These are phyloP conservation scores for Drosophila birchii DNA, from an alignment of 2,888 invertebrate species.

Conservation along the genomic window DNA sequence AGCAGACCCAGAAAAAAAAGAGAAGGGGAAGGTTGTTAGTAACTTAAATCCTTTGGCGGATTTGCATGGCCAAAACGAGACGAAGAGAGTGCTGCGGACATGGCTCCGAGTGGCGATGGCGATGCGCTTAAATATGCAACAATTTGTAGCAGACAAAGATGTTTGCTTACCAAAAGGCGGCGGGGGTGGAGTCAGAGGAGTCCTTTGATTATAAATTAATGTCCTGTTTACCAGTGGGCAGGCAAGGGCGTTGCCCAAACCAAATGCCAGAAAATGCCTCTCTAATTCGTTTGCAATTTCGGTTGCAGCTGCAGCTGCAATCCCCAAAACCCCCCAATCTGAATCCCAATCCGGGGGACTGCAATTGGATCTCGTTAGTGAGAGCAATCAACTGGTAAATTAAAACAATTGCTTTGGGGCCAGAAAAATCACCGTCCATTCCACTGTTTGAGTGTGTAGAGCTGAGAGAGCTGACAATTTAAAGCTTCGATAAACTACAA, in stretches of 20 bases:
- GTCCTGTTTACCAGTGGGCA: conserved; percentile 61
- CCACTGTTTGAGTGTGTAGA: conserved; percentile 1
- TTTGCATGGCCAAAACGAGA: conserved; percentile 39
- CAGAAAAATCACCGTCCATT: conserved; percentile 16
- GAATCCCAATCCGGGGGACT: background rate
- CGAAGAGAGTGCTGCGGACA: conserved; percentile 27
- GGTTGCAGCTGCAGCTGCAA: conserved; percentile 27
- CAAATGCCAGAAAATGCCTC: conserved; percentile 33
- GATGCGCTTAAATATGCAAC: conserved; percentile 67
- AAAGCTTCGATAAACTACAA: conserved; percentile 23
- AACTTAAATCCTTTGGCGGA: conserved; percentile 37
- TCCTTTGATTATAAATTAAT: conserved; percentile 77
- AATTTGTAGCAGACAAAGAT: conserved; percentile 72
- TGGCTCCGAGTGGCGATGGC: conserved; percentile 10
- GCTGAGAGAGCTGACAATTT: conserved; percentile 24
- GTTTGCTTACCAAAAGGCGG: conserved; percentile 35
- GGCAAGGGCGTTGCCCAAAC: background rate
- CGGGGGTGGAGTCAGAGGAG: conserved; percentile 6
- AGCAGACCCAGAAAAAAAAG: conserved; percentile 14
- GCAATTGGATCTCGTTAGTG: conserved; percentile 39
- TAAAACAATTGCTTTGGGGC: conserved; percentile 62
- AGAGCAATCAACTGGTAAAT: conserved; percentile 68
- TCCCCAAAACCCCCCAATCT: background rate
- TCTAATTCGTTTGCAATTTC: conserved; percentile 38
- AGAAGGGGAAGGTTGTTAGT: conserved; percentile 22